phyloP scores from a whole-genome alignment of 2,797 vertebrate genomes.

The Melanotaenia boesemani region DNA sequence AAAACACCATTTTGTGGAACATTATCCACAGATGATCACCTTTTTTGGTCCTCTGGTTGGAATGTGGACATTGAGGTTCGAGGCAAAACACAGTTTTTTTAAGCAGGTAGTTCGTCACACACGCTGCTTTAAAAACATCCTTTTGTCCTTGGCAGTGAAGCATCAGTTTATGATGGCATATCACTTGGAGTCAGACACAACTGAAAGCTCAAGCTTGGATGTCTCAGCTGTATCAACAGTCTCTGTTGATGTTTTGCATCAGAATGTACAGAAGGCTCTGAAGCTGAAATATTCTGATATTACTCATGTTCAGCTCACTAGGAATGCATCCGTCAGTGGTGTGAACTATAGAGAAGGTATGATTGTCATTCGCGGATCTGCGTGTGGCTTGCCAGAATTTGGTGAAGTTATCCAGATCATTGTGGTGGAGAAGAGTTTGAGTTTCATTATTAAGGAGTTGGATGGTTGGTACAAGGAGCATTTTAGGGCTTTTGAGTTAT shows the following conservation, averaged over 20 bases:
- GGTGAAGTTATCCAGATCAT: background rate
- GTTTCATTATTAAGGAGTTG: background rate
- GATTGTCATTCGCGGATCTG: background rate
- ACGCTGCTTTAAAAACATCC: background rate
- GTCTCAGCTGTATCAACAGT: background rate
- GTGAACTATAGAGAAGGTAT: background rate
- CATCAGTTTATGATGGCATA: constrained; percentile 12
- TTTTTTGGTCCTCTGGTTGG: background rate
- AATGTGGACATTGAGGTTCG: background rate
- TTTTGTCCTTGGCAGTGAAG: background rate
- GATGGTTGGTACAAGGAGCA: background rate
- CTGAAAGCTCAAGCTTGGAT: background rate
- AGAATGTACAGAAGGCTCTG: background rate
- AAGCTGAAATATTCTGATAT: background rate
- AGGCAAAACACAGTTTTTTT: background rate
- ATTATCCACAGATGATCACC: background rate
- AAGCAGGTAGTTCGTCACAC: background rate
- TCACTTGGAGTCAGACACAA: background rate
- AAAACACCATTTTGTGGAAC: background rate
- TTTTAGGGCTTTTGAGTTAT: constrained; percentile 3
- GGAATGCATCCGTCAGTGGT: background rate
- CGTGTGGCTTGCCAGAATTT: background rate
- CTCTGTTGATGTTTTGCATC: background rate
- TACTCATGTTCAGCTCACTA: too few relatives aligned
- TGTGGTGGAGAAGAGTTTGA: background rate